These are phyloP conservation scores for Empidonax traillii DNA, from an alignment of 2,113 vertebrate species.

Conservation along the genomic window DNA sequence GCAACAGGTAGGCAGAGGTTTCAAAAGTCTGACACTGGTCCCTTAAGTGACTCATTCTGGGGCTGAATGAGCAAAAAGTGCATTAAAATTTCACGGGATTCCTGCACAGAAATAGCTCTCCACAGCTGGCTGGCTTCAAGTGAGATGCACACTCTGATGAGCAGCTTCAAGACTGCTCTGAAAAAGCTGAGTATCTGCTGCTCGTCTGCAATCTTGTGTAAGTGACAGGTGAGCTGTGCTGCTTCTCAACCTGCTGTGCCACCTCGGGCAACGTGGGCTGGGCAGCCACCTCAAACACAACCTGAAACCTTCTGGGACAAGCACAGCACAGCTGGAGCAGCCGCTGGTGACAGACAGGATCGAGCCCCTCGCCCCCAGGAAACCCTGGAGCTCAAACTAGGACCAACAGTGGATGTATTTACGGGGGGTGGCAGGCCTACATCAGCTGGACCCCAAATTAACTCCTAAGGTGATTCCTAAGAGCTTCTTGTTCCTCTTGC, in stretches of 20 bases:
- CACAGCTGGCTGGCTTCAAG: slow-evolving; percentile 1
- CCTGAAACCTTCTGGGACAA: rapidly evolving
- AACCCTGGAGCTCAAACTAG: neutral
- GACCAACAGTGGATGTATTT: neutral
- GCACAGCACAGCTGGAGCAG: neutral
- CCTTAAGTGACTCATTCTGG: slow-evolving; percentile 21
- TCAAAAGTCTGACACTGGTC: neutral
- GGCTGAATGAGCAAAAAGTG: neutral
- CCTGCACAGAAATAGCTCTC: slow-evolving; percentile 36
- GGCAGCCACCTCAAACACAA: neutral
- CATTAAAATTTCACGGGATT: slow-evolving; percentile 47
- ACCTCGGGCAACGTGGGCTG: neutral
- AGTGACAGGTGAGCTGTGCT: slow-evolving; percentile 10
- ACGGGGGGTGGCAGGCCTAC: neutral
- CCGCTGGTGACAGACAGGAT: neutral
- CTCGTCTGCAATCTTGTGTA: neutral
- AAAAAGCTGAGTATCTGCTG: neutral
- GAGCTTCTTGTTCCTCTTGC: neutral
- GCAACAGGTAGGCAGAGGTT: slow-evolving; percentile 18
- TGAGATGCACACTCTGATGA: slow-evolving; percentile 11
- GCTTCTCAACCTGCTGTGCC: neutral
- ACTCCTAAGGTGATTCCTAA: neutral
- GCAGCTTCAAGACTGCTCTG: slow-evolving; percentile 2
- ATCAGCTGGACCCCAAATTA: neutral
- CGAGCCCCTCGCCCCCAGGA: rapidly evolving